Evolutionary conservation across 2,797 vertebrate genomes (phyloP), one percentile per base, ranked within the genome.

Genomic region (Hippopotamyrus pictus): DNA sequence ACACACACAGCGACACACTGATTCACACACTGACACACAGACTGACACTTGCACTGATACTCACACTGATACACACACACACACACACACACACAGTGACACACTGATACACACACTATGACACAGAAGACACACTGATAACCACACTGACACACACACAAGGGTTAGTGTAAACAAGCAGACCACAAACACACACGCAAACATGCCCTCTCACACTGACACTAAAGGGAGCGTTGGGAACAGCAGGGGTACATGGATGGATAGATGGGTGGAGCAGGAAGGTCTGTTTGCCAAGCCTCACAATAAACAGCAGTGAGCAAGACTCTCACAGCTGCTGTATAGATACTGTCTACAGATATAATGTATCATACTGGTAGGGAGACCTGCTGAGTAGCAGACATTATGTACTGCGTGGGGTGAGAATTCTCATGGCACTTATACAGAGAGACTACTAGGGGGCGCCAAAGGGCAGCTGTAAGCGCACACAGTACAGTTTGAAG

Each of bases 1-100:
- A 91, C 33, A 89, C 46, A 53, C 76, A 37, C 37, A 37, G 37
- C 1, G 54, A 6, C 29, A 82, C 76, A 37, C 4, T 14, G 0
- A 82, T 9, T 5, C 41, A 46, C 14, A n/a, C 19, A 83, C 19
- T 44, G 96, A 93, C 96, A 95, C 89, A 95, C 96, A 0, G 96
- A 9, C 5, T 59, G 19, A 22, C 1, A 22, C 17, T 0, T 3
- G 4, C 54, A n/a, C 6, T n/a, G 19, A 54, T 9, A 29, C 37
- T 25, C 46, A 46, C 50, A 33, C 53, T 85, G 29, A 65, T 1
- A 33, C 29, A 41, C 37, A 4, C 3, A 41, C 37, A 41, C 37
- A 48, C 46, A 48, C 46, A 48, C 0, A 37, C 51, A 54, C 14
- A 37, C 37, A 41, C 37, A 41, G 37, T 44, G 41, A 12, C 25